Conservation (phyloP, 2,888 invertebrate genomes). For the Cosmorhoe ocellata region DNA sequence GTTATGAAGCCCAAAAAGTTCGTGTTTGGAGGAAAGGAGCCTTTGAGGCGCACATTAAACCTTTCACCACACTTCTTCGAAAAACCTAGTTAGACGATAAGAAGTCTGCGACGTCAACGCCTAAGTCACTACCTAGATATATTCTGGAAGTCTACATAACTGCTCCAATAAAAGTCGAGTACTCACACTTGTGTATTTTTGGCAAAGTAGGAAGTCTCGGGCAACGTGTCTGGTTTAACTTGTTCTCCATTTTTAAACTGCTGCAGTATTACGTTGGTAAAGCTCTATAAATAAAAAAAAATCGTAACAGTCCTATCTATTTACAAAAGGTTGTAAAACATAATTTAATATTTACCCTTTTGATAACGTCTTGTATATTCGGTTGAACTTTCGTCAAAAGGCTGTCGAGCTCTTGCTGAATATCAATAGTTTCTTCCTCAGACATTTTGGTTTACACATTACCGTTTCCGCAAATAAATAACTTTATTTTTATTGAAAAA, state of each 20-base stretch:
- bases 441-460: conserved; percentile 59
- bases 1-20: too few relatives aligned
- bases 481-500: conserved; percentile 28
- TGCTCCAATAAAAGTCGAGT: too few relatives aligned
- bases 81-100: too few relatives aligned
- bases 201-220: conserved; percentile 79
- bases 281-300: conserved; percentile 71
- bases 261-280: conserved; percentile 82
- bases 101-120: too few relatives aligned
- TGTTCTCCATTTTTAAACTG: conserved; percentile 76
- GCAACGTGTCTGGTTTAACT: conserved; percentile 67
- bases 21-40: too few relatives aligned
- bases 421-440: conserved; percentile 65
- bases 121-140: too few relatives aligned
- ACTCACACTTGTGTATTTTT: conserved; percentile 84
- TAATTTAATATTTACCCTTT: conserved; percentile 72
- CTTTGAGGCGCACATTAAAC: too few relatives aligned
- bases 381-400: conserved; percentile 78
- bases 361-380: conserved; percentile 82
- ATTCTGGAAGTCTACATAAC: too few relatives aligned
- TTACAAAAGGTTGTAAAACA: background rate
- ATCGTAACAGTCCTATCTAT: background rate
- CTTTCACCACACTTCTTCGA: too few relatives aligned
- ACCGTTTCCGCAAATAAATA: conserved; percentile 30
- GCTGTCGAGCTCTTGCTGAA: conserved; percentile 75